Evolutionary conservation across 2,888 invertebrate species (phyloP), one percentile per base, ranked within the genome.

Genomic region (Diloba caeruleocephala): DNA sequence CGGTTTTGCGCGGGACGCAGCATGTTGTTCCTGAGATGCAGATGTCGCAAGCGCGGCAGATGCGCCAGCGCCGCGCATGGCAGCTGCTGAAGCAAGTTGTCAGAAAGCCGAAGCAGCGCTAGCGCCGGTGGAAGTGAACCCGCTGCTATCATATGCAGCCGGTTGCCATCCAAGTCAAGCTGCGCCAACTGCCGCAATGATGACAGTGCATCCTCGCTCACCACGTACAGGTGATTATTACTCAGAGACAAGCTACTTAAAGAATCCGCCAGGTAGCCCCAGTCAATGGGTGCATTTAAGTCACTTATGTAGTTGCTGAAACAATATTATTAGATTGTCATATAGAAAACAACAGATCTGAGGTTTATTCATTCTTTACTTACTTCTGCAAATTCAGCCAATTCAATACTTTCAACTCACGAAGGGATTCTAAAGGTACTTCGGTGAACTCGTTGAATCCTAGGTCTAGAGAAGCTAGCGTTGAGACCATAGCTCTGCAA

Each of bases 331-430:
- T 8, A n/a, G 1, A 12, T 41, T 33, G 4, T 15, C 6, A 33
- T 12, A 13, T 14, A 15, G 19, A 3, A 10, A 36, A 8, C n/a
- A 19, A 8, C n/a, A 17, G 6, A n/a, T 10, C 21, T 17, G 17
- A 17, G 42, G 9, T 1, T 10, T 34, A 0, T 23, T 34, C 8
- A 3, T 4, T 28, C n/a, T 0, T 12, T 7, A 81, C 94, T 91
- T 93, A 96, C 96, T 96, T 96, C 87, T 96, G 96, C 74, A 97
- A 91, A 84, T 96, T 96, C 66, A 96, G 94, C 96, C 96, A 96
- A 81, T 96, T 96, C 53, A 96, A 88, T 71, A 94, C 95, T 79
- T 94, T 94, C 37, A 96, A 87, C 37, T 94, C 94, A 56, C 94
- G 94, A 45, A 96, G 92, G 26, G 96, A 95, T 72, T 94, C 93